Base-by-base conservation (phyloP, 2,113 vertebrate genomes). In the Manacus vitellinus region DNA sequence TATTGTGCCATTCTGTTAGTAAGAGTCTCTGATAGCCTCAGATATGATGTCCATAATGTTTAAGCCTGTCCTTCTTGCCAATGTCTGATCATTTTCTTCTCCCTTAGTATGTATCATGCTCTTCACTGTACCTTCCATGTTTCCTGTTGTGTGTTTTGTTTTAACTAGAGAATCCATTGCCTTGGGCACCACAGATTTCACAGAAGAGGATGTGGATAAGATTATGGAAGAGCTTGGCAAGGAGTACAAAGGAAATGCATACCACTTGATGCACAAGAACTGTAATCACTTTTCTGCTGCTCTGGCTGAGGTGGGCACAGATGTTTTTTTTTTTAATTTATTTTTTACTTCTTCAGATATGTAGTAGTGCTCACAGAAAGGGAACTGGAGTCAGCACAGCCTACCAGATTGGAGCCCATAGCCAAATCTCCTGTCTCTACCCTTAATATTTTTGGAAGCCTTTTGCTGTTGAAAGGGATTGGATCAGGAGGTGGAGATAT, bases 191-290 rank as follows among this genome's bases (percentile, higher is more conserved):
- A 99, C 98, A 23, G 98, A 99, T 97, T 99, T 99, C 95, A 98
- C 98, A 61, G 98, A 99, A 97, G 98, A 99, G 75, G 98, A 99
- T 10, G 98, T 99, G 47, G 99, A 98, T 97, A 99, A 99, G 96
- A 99, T 99, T 96, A 98, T 99, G 98, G 98, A 99, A 95, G 98
- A 99, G 94, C 97, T 99, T n/a, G 99, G 98, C 28, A 99, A 98
- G 94, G 99, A 99, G 78, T 99, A 99, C 94, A 98, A 98, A 97
- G 99, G 98, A 56, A 99, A 98, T 0, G 98, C 99, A 0, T 99
- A 98, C 89, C 99, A 99, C 82, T 97, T 99, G 78, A 99, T 99
- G 99, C 98, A 99, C 97, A 99, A 99, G 97, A 99, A 99, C 97
- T 99, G 98, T 95, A 99, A 98, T 96, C 98, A 99, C 95, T 99